Percentiles rank a stretch among this genome's conserved stretches.
These are phyloP conservation scores for Scaptomyza graminum DNA, from an alignment of 1,140 invertebrate genomes.

Conservation along the genomic window DNA sequence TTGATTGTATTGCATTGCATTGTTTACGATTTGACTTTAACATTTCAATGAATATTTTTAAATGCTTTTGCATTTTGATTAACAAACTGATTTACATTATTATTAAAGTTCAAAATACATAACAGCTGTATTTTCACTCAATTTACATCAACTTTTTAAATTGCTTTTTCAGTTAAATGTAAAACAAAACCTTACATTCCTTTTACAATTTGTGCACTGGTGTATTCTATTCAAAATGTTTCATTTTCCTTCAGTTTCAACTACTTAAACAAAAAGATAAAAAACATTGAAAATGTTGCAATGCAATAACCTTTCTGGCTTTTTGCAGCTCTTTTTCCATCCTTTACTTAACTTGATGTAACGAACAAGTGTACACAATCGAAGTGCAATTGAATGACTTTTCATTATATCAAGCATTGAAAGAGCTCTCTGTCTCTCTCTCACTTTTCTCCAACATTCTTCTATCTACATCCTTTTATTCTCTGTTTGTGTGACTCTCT, in stretches of 20 bases:
- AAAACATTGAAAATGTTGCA: slow-evolving; percentile 1
- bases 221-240: slow-evolving; percentile 25
- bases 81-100: too few relatives aligned
- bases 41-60: slow-evolving; percentile 16
- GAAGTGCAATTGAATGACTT: slow-evolving; percentile 66
- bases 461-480: not conserved
- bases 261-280: not conserved
- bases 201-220: slow-evolving; percentile 23
- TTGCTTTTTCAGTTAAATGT: not conserved
- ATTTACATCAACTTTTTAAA: not conserved
- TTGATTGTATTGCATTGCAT: slow-evolving; percentile 25
- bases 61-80: not conserved
- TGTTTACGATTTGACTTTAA: slow-evolving; percentile 33
- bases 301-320: slow-evolving; percentile 22
- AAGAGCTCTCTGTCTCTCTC: slow-evolving; percentile 8
- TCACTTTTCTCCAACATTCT: not conserved
- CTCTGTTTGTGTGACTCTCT: not conserved
- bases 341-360: slow-evolving; percentile 2
- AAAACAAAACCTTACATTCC: not conserved
- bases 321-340: slow-evolving; percentile 3
- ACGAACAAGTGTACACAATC: slow-evolving; percentile 47
- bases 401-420: slow-evolving; percentile 59
- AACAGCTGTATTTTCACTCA: too few relatives aligned
- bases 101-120: too few relatives aligned
- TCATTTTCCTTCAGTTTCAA: slow-evolving; percentile 8